Evolutionary conservation across 2,888 invertebrate genomes (phyloP), one percentile per base, ranked within the genome.

Genomic region (Tetranychus truncatus): DNA sequence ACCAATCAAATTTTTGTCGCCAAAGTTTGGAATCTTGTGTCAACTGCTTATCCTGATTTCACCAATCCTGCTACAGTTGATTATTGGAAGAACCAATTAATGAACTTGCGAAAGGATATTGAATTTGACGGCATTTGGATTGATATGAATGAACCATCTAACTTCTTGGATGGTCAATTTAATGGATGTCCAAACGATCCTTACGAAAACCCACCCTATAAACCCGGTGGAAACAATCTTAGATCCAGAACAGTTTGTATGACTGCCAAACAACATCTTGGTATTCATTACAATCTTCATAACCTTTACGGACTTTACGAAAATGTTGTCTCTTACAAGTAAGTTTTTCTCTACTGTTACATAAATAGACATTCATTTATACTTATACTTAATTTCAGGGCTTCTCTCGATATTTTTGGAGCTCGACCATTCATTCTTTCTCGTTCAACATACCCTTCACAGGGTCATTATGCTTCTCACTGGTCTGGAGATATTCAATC

Each of bases 81-180:
- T 3, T 82, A 80, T 79, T 81, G 80, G 80, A 77, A 77, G 20
- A 76, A 79, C 66, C 79, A 79, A 77, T 78, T 81, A 15, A 66
- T 67, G 9, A 78, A 78, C 45, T 81, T 81, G 72, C 78, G 78
- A 44, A 24, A 77, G 20, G 15, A 78, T 76, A 72, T 81, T n/a
- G 73, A 78, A 6, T 82, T 82, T 75, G 84, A 84, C 77, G 84
- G 83, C 6, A 79, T 82, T 9, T 84, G 84, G 84, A 82, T 34
- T 34, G 84, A 82, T 76, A 92, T 92, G 92, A 92, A 92, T 83
- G 92, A 92, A 81, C 91, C 91, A 0, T 89, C 90, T 0, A 91
- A 91, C 84, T 91, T 92, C 65, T 34, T 34, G 34, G 34, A 34
- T 34, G 66, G 24, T 66, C 24, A 74, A 34, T 18, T 20, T 1